Evolutionary conservation across 2,888 invertebrate species (phyloP), one percentile per base, ranked within the genome.

Genomic region (Polietes domitor): DNA sequence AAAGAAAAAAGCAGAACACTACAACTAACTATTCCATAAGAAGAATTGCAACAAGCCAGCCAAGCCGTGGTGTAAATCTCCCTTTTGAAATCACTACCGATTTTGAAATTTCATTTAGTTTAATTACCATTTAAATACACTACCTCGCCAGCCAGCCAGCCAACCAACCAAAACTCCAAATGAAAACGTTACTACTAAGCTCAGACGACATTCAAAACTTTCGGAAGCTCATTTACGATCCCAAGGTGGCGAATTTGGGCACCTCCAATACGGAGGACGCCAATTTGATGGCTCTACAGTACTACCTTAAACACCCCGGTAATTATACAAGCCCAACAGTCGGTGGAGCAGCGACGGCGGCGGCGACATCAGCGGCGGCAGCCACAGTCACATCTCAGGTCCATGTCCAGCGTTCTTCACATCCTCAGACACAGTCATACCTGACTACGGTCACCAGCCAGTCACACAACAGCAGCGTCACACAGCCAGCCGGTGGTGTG

Each of bases 261-360:
- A 71, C 88, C 87, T 74, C 85, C 41, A 61, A 71, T 26, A 77
- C 77, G n/a, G 85, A 82, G 71, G 82, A 82, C 12, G 89, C 87
- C 26, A 63, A 88, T 83, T 83, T 91, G 58, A 90, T 91, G 91
- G 90, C 91, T 9, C 75, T 91, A 47, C 91, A 91, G 10, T 91
- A 91, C 80, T 91, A 91, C 87, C 86, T 91, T 15, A 91, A 91
- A 58, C 91, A 91, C 87, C 90, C 91, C 37, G 89, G 88, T 73
- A 89, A 88, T 84, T 90, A 89, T 81, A 87, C 89, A 72, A 85
- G 83, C 37, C 53, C 88, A 61, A 43, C 77, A 15, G 80, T 86
- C 9, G 63, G 85, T 17, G 55, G 80, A 7, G 68, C 81, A 75
- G 68, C 83, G 68, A 26, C 82, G 73, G 53, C 78, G 77, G 10